Conservation (phyloP, 2,113 vertebrate genomes). For the Tympanuchus pallidicinctus region DNA sequence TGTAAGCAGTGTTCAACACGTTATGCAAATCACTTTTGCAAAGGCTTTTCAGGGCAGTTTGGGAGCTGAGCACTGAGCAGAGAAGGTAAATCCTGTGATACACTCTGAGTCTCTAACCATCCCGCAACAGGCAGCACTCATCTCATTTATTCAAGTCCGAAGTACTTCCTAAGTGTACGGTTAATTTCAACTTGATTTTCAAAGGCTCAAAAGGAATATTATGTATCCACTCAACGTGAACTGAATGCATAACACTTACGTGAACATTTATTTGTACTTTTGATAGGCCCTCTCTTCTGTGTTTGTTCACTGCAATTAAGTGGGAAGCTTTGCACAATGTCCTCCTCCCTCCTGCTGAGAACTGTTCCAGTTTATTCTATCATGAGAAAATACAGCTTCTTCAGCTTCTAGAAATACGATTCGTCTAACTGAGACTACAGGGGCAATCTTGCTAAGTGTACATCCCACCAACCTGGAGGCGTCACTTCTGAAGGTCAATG, state of each 20-base stretch:
- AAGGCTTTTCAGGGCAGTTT: neutral
- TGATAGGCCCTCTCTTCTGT: neutral
- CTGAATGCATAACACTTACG: neutral
- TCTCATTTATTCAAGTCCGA: neutral
- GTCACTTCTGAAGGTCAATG: neutral
- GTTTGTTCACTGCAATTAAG: neutral
- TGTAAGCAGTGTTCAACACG: neutral
- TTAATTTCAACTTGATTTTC: neutral
- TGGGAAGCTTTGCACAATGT: neutral
- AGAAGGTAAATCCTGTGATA: neutral
- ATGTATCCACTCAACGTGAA: neutral
- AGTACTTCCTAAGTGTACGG: neutral
- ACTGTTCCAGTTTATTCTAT: neutral
- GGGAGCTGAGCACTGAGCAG: neutral
- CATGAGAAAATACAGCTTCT: neutral
- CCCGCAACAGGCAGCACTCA: neutral
- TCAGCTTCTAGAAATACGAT: neutral
- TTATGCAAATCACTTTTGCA: neutral
- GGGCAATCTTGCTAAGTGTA: neutral
- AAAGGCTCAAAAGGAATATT: neutral
- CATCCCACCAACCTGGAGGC: neutral
- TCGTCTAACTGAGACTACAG: fast-evolving
- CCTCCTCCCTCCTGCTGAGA: neutral
- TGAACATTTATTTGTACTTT: neutral
- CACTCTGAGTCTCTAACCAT: neutral